Base-by-base conservation (phyloP, 2,113 vertebrate genomes). In the Syngnathoides biaculeatus region DNA sequence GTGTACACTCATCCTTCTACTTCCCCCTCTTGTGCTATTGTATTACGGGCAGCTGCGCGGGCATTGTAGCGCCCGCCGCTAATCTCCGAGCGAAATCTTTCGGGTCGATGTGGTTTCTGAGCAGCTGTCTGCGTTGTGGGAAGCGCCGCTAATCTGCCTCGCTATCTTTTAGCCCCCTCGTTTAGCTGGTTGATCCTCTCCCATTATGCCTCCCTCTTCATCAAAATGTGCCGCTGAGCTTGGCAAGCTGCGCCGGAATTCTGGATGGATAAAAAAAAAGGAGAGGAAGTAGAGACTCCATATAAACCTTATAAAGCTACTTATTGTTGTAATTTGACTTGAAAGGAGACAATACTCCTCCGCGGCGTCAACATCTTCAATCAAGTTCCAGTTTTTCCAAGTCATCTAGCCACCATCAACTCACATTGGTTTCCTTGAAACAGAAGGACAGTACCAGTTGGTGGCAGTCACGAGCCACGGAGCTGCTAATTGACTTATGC, bases 131-230 rank as follows among this genome's bases (percentile, higher is more conserved):
- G 84, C 86, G 83, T 88, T 88, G 90, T 90, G 79, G 78, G 87
- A 81, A 80, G 85, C 84, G 57, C 85, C 50, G 81, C 79, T 92
- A 88, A 92, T 92, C 91, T 90, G 85, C 88, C 83, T 83, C 86
- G 73, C 67, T 75, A 90, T 91, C 87, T 90, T 62, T 89, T 85
- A 91, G 88, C 85, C 88, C 55, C 71, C 75, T 87, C 87, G 80
- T 89, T 87, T 88, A 89, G 84, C 81, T 84, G 84, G 91, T 86
- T 90, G 85, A 91, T 92, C 89, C 88, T 45, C 84, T 89, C 86
- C 83, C 89, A 85, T 89, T 88, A 90, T 88, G 78, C 75, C 74
- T 79, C 75, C 63, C 75, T 65, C 75, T 72, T 74, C 84, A 76
- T 82, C 76, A 50, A 79, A 53, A 70, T 64, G 78, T 83, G 78